Conservation (phyloP, 1,140 invertebrate species). For the Bombyx mandarina region DNA sequence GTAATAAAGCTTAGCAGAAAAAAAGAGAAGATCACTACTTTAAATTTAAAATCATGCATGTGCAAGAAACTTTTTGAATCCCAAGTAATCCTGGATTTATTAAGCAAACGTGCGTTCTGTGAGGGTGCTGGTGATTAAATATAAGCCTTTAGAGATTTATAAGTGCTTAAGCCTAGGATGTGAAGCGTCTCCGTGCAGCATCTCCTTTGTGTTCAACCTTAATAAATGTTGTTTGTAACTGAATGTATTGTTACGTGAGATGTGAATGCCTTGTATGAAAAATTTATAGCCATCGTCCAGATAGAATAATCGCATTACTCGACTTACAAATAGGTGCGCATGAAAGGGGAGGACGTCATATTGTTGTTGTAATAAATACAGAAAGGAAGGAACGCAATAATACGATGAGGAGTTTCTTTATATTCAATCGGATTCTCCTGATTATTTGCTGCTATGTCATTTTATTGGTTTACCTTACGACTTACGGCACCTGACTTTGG, state of each 20-base stretch:
- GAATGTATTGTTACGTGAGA: constrained; percentile 45
- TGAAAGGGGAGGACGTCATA: constrained; percentile 1
- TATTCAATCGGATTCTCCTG: too few relatives aligned
- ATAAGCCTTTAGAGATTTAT: constrained; percentile 59
- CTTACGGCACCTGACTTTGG: too few relatives aligned
- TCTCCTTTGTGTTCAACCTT: constrained; percentile 40
- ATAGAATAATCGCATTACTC: constrained; percentile 20
- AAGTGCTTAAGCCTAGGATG: constrained; percentile 53
- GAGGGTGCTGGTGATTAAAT: constrained; percentile 59
- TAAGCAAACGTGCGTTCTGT: constrained; percentile 44
- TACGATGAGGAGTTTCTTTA: too few relatives aligned
- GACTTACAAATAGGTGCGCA: constrained; percentile 18
- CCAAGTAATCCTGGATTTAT: background rate
- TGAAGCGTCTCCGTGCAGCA: constrained; percentile 15
- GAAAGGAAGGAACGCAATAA: too few relatives aligned
- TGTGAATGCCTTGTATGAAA: constrained; percentile 35
- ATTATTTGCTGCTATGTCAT: too few relatives aligned
- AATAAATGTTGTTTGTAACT: constrained; percentile 51
- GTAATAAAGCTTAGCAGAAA: too few relatives aligned
- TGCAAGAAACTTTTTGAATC: too few relatives aligned
- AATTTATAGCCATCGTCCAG: constrained; percentile 30
- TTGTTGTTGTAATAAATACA: constrained; percentile 3
- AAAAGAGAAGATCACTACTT: too few relatives aligned
- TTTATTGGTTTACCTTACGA: too few relatives aligned
- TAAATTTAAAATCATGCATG: too few relatives aligned